Base-by-base conservation (phyloP, 2,113 vertebrate species). In the Paralichthys olivaceus region DNA sequence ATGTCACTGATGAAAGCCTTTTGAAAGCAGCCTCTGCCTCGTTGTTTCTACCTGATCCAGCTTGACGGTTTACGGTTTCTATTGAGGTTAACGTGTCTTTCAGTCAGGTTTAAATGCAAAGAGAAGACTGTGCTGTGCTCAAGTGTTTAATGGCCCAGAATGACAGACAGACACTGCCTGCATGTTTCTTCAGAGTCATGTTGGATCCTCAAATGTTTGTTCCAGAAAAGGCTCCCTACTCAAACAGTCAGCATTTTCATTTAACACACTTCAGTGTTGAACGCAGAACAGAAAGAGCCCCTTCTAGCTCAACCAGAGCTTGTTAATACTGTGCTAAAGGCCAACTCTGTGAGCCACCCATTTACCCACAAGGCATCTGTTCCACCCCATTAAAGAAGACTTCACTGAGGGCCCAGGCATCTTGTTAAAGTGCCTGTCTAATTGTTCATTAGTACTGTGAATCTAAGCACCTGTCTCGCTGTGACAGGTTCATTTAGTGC, bases 321-420 rank as follows among this genome's bases (percentile, higher is more conserved):
- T 56, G 78, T 81, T 79, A 64, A 75, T 81, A 47, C 43, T 55
- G 25, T 14, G 12, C 60, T 79, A 72, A 81, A 84, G 63, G 71
- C 32, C 62, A 45, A 26, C 29, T 65, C 63, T 57, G 57, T 22
- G 51, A 72, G 72, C 62, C 22, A 11, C 23, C 57, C 70, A 64
- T 87, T 87, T 75, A 75, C 61, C 81, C 61, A 0, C 0, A 2
- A 84, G 74, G 71, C 78, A 79, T 81, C 72, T 74, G 75, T 87
- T 84, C 81, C 67, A 72, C 8, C 67, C 75, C 74, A 87, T 84
- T 87, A 79, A 60, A 72, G 74, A 75, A 65, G 62, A 63, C 66
- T 72, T 51, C 29, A 28, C n/a, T 12, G 55, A 53, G 29, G 60
- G 29, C 68, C 60, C 26, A 54, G 72, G 64, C 66, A 60, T 72